Conservation (phyloP, 2,113 vertebrate species). For the Seriola dumerili region DNA sequence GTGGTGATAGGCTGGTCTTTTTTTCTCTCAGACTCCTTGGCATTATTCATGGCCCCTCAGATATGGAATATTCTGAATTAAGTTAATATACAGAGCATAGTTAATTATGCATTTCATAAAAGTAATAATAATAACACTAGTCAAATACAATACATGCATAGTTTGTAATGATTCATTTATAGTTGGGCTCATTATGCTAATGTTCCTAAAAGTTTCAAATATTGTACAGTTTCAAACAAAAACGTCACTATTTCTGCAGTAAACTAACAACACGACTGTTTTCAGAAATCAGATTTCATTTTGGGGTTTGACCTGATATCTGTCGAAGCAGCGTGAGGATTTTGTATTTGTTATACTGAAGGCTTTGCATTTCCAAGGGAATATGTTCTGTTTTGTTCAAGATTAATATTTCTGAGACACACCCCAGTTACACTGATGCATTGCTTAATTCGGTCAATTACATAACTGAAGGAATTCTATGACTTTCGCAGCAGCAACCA, state of each 20-base stretch:
- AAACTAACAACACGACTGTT: constrained; percentile 27
- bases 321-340: constrained; percentile 46
- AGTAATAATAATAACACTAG: constrained; percentile 14
- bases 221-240: neutral
- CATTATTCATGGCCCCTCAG: constrained; percentile 35
- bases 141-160: constrained; percentile 21
- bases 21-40: neutral
- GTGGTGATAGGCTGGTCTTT: neutral
- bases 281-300: constrained; percentile 41
- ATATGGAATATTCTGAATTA: constrained; percentile 29
- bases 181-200: neutral
- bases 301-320: constrained; percentile 44
- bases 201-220: constrained; percentile 29
- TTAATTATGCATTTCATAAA: constrained; percentile 50
- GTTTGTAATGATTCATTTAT: constrained; percentile 12
- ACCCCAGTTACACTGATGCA: constrained; percentile 22
- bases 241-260: neutral
- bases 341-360: constrained; percentile 32
- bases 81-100: constrained; percentile 36
- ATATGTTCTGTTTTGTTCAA: constrained; percentile 48
- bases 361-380: constrained; percentile 57
- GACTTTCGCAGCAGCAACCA: constrained; percentile 43
- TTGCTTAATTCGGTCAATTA: constrained; percentile 68
- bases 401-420: constrained; percentile 46
- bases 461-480: constrained; percentile 53